Evolutionary conservation across 2,888 invertebrate species (phyloP), one percentile per base, ranked within the genome.

Genomic region (Apodemia mormo): DNA sequence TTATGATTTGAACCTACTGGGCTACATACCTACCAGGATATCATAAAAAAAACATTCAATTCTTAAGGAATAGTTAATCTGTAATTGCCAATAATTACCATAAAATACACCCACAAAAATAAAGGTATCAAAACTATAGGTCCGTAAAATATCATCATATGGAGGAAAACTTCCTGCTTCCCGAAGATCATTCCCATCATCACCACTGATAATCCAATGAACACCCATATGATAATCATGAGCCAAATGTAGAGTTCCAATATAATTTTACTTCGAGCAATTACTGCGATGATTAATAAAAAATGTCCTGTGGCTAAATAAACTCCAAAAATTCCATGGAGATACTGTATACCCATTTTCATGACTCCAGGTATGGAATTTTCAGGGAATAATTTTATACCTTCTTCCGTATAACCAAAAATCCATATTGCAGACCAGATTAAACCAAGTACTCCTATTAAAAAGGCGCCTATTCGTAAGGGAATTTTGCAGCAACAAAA

Each of bases 181-280:
- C 22, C 56, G 56, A 56, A 56, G 9, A 9, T 56, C 56, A 56
- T 56, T 29, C 56, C 56, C 54, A 54, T 54, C 54, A 54, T 54
- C 54, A 54, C 54, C 22, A 22, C 14, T n/a, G 54, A 54, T 22
- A n/a, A 22, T 6, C n/a, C 54, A 54, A 54, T 54, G 4, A 14
- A 14, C 54, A 54, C n/a, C 54, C 54, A 54, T n/a, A 54, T 54
- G 54, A 54, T 54, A 1, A 54, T 54, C 54, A 54, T 54, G 8
- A 54, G 54, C 54, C 54, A 54, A 54, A 54, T 54, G 22, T n/a
- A 54, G 22, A 54, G 1, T 54, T 54, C 54, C 22, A 54, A 54
- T 54, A 54, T 6, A 8, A 54, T 8, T 22, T 54, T 14, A 54
- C 54, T 54, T 54, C 22, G n/a, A 6, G 22, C 54, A 7, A 54